Percentiles rank a stretch among this genome's conserved stretches.
These are phyloP conservation scores for Molorchus minor DNA, from an alignment of 2,888 invertebrate species.

Conservation along the genomic window DNA sequence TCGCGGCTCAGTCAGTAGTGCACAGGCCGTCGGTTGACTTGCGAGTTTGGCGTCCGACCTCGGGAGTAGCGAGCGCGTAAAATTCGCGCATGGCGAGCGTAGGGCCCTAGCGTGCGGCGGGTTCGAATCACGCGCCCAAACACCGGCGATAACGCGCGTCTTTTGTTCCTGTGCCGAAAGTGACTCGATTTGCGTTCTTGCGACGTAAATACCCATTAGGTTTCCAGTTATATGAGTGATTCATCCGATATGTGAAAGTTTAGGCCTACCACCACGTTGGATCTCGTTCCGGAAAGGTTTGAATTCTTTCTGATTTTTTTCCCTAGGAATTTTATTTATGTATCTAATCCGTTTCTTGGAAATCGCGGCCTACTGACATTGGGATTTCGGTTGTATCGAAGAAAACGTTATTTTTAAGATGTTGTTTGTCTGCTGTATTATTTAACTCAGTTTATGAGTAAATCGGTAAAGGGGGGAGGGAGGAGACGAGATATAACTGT, in stretches of 20 bases:
- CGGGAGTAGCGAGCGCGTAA: slow-evolving; percentile 25
- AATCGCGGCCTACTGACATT: slow-evolving; percentile 28
- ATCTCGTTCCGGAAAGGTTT: slow-evolving; percentile 39
- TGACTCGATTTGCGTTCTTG: background rate
- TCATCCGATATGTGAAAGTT: slow-evolving; percentile 52
- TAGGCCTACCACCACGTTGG: slow-evolving; percentile 33
- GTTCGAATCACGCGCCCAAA: slow-evolving; percentile 28
- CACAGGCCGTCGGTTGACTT: slow-evolving; percentile 43
- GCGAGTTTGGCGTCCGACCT: slow-evolving; percentile 23
- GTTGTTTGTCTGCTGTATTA: background rate
- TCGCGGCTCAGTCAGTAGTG: slow-evolving; percentile 38
- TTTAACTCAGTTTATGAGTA: background rate
- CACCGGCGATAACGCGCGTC: slow-evolving; percentile 7
- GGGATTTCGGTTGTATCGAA: slow-evolving; percentile 24
- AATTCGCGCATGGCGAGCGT: slow-evolving; percentile 28
- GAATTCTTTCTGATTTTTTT: slow-evolving; percentile 31
- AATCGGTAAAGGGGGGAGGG: background rate
- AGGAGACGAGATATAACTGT: background rate
- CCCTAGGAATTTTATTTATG: slow-evolving; percentile 30
- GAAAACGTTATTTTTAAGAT: slow-evolving; percentile 7
- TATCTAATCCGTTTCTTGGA: slow-evolving; percentile 25
- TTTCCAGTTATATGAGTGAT: slow-evolving; percentile 46
- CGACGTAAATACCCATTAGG: slow-evolving; percentile 38
- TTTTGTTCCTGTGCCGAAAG: slow-evolving; percentile 16
- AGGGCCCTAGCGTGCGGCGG: slow-evolving; percentile 17